These are phyloP conservation scores for Netelia fuscicornis DNA, from an alignment of 2,888 invertebrate genomes.

Conservation along the genomic window DNA sequence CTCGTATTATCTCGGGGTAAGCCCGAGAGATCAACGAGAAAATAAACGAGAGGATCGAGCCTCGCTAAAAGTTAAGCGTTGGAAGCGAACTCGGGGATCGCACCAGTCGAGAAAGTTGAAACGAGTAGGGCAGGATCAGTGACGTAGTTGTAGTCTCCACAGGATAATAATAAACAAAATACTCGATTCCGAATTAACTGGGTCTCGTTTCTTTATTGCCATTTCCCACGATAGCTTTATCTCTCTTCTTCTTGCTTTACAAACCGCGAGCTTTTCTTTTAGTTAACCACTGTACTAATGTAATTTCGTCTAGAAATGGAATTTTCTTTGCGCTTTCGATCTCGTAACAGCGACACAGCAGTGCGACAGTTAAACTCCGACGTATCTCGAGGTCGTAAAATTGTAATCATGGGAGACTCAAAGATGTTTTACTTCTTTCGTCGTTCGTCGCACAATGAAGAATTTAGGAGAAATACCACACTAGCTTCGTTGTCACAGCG, in stretches of 20 bases:
- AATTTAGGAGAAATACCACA: constrained; percentile 13
- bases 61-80: constrained; percentile 31
- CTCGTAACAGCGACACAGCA: not conserved
- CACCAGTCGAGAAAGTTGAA: constrained; percentile 22
- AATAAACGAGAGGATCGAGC: constrained; percentile 49
- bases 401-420: not conserved
- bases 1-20: constrained; percentile 17
- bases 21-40: constrained; percentile 34
- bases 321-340: constrained; percentile 9
- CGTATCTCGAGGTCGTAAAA: constrained; percentile 44
- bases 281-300: not conserved
- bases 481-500: not conserved
- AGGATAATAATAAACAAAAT: constrained; percentile 3
- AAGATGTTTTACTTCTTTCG: not conserved
- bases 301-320: constrained; percentile 3
- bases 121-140: not conserved
- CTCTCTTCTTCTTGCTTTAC: constrained; percentile 3
- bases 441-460: not conserved
- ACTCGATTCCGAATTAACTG: not conserved
- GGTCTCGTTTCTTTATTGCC: constrained; percentile 4
- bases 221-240: not conserved
- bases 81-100: constrained; percentile 31
- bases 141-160: not conserved
- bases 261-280: constrained; percentile 9
- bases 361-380: constrained; percentile 1